Evolutionary conservation across 2,888 invertebrate species (phyloP).

Genomic region (Synanthedon andrenaeformis): DNA sequence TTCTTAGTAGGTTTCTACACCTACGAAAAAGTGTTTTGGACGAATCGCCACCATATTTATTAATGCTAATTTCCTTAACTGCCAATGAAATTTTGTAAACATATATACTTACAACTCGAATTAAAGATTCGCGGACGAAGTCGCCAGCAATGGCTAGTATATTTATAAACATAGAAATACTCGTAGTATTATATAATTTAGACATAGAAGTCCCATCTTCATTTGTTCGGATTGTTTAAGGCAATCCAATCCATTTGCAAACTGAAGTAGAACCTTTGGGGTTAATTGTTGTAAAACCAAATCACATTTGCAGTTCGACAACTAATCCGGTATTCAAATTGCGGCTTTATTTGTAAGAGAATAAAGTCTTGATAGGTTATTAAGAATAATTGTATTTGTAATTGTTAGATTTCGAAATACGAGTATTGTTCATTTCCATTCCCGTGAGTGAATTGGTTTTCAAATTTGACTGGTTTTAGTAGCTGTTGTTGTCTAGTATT

Average conservation of each 20-base stretch:
- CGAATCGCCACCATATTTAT: too few relatives aligned
- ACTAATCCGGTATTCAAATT: neutral
- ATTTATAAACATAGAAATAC: too few relatives aligned
- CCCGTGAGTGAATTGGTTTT: slow-evolving; percentile 49
- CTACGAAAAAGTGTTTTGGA: too few relatives aligned
- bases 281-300: slow-evolving; percentile 49
- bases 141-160: too few relatives aligned
- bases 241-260: slow-evolving; percentile 65
- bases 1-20: too few relatives aligned
- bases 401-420: slow-evolving; percentile 24
- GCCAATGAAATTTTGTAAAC: too few relatives aligned
- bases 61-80: too few relatives aligned
- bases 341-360: neutral
- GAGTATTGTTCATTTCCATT: slow-evolving; percentile 44
- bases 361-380: neutral
- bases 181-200: too few relatives aligned
- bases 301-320: slow-evolving; percentile 5
- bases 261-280: slow-evolving; percentile 45
- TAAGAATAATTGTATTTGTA: neutral
- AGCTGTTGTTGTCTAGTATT: slow-evolving; percentile 13
- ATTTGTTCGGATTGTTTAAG: slow-evolving; percentile 31
- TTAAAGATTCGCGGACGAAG: too few relatives aligned
- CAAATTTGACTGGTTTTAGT: slow-evolving; percentile 27
- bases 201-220: slow-evolving; percentile 33
- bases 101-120: too few relatives aligned